Conservation (phyloP, 2,888 invertebrate genomes). For the Altica lythri region DNA sequence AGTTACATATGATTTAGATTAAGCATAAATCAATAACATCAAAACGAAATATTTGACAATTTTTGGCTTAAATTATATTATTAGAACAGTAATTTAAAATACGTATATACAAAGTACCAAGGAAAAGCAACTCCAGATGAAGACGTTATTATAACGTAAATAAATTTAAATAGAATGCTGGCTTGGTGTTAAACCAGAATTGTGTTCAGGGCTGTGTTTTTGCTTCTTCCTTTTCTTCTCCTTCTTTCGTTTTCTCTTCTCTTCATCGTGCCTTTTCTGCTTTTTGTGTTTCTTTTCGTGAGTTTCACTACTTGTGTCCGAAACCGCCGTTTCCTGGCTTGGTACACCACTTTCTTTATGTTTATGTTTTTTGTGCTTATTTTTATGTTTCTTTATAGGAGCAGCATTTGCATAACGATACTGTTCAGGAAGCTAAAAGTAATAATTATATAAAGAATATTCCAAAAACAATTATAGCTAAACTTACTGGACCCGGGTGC, state of each 20-base stretch:
- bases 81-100: too few species aligned
- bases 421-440: constrained; percentile 83
- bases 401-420: constrained; percentile 91
- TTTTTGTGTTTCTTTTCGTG: constrained; percentile 96
- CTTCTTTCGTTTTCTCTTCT: constrained; percentile 91
- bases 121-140: too few species aligned
- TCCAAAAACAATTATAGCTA: constrained; percentile 2
- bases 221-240: constrained; percentile 95
- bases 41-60: too few species aligned
- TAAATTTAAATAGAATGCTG: constrained; percentile 59
- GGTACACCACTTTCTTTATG: constrained; percentile 85
- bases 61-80: too few species aligned
- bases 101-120: too few species aligned
- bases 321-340: constrained; percentile 75
- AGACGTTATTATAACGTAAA: too few species aligned
- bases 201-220: constrained; percentile 88
- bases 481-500: constrained; percentile 86
- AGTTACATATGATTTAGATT: too few species aligned
- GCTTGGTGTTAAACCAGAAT: constrained; percentile 68
- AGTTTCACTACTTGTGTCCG: constrained; percentile 70
- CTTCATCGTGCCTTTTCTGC: constrained; percentile 90
- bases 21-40: too few species aligned
- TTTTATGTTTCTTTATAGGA: constrained; percentile 92
- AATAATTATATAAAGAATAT: constrained; percentile 21
- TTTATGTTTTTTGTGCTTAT: constrained; percentile 94